Evolutionary conservation across 2,888 invertebrate species (phyloP).

Genomic region (Meteorus colon): DNA sequence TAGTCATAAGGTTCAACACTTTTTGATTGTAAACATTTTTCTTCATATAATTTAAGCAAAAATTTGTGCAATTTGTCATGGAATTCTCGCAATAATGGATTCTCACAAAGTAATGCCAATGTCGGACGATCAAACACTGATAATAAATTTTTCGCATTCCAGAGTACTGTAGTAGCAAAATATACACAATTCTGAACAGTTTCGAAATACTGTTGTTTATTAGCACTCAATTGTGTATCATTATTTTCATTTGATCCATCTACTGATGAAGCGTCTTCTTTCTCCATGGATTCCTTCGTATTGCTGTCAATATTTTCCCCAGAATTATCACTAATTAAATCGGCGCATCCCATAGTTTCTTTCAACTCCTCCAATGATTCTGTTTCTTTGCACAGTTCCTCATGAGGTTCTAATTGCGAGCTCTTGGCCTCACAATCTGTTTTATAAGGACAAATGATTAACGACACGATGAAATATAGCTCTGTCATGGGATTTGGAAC

Average conservation of each 20-base stretch:
- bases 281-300: not conserved
- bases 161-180: slow-evolving; percentile 82
- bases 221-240: not conserved
- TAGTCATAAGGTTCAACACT: slow-evolving; percentile 44
- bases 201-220: slow-evolving; percentile 49
- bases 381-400: slow-evolving; percentile 24
- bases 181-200: slow-evolving; percentile 82
- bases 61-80: slow-evolving; percentile 74
- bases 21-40: slow-evolving; percentile 51
- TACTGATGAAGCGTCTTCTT: not conserved
- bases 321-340: slow-evolving; percentile 48
- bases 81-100: slow-evolving; percentile 79
- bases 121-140: slow-evolving; percentile 79
- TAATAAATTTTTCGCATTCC: slow-evolving; percentile 76
- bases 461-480: slow-evolving; percentile 81
- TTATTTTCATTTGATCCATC: not conserved
- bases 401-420: not conserved
- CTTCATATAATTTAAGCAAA: slow-evolving; percentile 56
- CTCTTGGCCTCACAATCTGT: slow-evolving; percentile 14
- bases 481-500: slow-evolving; percentile 81
- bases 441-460: slow-evolving; percentile 76
- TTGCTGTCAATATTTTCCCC: slow-evolving; percentile 6
- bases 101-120: slow-evolving; percentile 80
- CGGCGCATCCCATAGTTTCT: slow-evolving; percentile 57
- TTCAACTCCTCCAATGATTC: slow-evolving; percentile 51